phyloP scores from a whole-genome alignment of 2,113 vertebrate species.

The Lepisosteus oculatus region DNA sequence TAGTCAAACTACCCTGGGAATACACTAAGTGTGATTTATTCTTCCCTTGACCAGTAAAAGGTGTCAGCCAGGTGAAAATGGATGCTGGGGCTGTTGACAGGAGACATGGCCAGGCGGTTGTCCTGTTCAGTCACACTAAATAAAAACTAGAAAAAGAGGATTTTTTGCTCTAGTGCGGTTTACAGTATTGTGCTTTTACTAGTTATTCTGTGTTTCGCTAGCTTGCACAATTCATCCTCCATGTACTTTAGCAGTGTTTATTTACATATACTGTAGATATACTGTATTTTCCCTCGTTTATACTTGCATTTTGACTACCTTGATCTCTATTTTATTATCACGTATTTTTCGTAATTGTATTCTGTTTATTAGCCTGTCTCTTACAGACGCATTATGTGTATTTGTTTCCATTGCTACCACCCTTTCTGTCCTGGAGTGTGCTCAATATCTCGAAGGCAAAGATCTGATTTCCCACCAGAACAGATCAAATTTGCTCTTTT shows the following conservation, averaged over 20 bases:
- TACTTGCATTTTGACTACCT: no score
- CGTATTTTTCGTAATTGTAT: no score
- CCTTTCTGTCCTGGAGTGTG: constrained; percentile 40
- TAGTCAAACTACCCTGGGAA: constrained; percentile 83
- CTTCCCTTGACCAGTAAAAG: constrained; percentile 83
- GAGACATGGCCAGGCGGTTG: constrained; percentile 64
- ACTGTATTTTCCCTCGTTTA: no score
- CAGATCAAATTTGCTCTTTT: constrained; percentile 64
- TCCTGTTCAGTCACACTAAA: constrained; percentile 60
- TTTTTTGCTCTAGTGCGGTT: constrained; percentile 20
- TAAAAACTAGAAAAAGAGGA: constrained; percentile 21
- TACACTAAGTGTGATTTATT: constrained; percentile 93
- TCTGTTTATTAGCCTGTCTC: no score
- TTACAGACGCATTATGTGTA: neutral
- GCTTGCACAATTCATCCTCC: constrained; percentile 23
- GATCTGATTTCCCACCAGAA: constrained; percentile 65
- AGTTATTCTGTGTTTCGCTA: neutral
- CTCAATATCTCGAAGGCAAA: constrained; percentile 45
- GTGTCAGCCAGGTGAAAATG: constrained; percentile 85
- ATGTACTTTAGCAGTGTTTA: constrained; percentile 18
- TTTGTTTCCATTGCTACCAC: constrained; percentile 26
- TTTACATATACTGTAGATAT: no score
- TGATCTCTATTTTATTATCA: no score
- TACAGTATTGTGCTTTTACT: neutral
- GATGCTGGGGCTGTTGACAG: constrained; percentile 73